Conservation (phyloP, 2,113 vertebrate genomes). For the Nothoprocta perdicaria region DNA sequence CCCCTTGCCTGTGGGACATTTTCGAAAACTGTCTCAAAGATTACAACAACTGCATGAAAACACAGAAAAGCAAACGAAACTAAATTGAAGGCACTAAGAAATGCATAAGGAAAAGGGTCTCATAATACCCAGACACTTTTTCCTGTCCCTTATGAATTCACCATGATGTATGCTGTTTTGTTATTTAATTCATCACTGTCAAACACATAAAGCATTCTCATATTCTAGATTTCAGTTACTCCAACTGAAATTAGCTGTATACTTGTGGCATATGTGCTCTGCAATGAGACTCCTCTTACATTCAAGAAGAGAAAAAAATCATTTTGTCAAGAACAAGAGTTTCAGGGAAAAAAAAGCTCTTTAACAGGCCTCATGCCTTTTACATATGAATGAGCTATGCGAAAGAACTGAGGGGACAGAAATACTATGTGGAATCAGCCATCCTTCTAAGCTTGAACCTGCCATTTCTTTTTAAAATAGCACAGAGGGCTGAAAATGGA, state of each 20-base stretch:
- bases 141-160: neutral
- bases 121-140: neutral
- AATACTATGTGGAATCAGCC: neutral
- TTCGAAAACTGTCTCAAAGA: neutral
- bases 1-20: neutral
- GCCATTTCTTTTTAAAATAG: neutral
- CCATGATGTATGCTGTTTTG: neutral
- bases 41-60: neutral
- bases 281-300: neutral
- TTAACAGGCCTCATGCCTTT: neutral
- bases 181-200: slow-evolving; percentile 50
- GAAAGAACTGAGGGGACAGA: neutral
- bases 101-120: neutral
- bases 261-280: neutral
- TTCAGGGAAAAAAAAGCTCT: neutral
- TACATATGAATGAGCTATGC: neutral
- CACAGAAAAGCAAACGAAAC: neutral
- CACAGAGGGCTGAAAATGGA: neutral
- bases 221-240: neutral
- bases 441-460: neutral
- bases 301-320: neutral
- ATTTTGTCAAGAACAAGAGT: neutral
- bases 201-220: neutral
- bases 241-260: neutral
- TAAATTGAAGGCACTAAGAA: neutral